A percentile compares a stretch with the other conserved stretches of the same genome.
phyloP scores from a whole-genome alignment of 2,113 vertebrate species.

The Peromyscus polionotus region DNA sequence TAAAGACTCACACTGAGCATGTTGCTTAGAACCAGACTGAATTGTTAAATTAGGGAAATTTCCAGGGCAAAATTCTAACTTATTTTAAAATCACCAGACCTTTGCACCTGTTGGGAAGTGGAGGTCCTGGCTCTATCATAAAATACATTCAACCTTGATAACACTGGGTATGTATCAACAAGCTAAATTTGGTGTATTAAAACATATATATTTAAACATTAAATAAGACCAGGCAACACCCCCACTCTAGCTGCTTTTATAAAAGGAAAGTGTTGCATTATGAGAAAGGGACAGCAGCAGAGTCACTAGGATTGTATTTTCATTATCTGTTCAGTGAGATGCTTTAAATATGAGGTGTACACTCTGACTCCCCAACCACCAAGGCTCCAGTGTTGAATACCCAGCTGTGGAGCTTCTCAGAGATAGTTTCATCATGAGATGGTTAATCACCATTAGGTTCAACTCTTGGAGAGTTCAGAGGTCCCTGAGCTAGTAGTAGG shows the following conservation, averaged over 20 bases:
- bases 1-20: background rate
- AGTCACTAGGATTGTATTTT: background rate
- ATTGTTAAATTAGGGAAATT: background rate
- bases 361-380: too few relatives aligned
- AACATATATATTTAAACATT: background rate
- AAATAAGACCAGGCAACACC: background rate
- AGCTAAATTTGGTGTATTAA: background rate
- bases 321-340: background rate
- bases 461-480: background rate
- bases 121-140: background rate
- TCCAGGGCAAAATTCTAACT: background rate
- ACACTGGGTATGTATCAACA: background rate
- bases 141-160: conserved; percentile 14
- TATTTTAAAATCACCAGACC: background rate
- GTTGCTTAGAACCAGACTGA: background rate
- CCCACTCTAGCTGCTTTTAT: background rate
- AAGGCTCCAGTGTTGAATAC: background rate
- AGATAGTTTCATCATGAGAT: background rate
- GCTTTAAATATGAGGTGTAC: background rate
- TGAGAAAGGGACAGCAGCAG: background rate
- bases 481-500: background rate
- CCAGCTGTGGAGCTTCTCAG: background rate
- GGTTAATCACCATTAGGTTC: background rate
- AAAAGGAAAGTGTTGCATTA: background rate
- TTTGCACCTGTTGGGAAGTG: background rate